Percentiles rank a stretch among this genome's conserved stretches.
These are phyloP conservation scores for Octodon degus DNA, from an alignment of 2,113 vertebrate species.

Conservation along the genomic window DNA sequence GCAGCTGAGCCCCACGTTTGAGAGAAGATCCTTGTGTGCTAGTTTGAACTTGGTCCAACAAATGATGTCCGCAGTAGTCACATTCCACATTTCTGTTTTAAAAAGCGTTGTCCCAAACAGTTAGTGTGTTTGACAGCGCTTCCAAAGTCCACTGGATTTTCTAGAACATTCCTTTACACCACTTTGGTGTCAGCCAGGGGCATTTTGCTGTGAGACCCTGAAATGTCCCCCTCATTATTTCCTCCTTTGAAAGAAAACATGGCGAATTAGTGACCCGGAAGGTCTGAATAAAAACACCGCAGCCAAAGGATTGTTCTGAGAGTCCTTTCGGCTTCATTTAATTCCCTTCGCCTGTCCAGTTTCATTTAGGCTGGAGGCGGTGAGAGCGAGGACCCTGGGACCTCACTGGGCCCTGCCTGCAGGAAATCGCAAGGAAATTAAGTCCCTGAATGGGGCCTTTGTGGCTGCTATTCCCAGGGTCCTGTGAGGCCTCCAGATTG, in stretches of 20 bases:
- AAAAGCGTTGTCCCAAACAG: background rate
- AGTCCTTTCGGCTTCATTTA: background rate
- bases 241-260: slow-evolving; percentile 51
- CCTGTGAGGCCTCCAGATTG: background rate
- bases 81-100: background rate
- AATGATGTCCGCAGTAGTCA: background rate
- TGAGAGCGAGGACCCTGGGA: slow-evolving; percentile 13
- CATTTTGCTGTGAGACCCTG: background rate
- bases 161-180: background rate
- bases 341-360: background rate
- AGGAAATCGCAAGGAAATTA: slow-evolving; percentile 50
- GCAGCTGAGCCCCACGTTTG: background rate
- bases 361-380: slow-evolving; percentile 4
- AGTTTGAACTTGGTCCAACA: background rate
- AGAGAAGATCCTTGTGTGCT: background rate
- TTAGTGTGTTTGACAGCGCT: background rate
- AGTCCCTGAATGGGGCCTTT: slow-evolving; percentile 37
- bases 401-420: background rate
- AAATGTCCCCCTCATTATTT: slow-evolving; percentile 1
- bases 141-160: background rate
- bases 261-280: slow-evolving; percentile 65
- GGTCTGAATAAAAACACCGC: background rate
- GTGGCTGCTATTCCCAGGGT: background rate
- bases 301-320: background rate
- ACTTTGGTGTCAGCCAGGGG: background rate